phyloP scores from a whole-genome alignment of 2,797 vertebrate species.

The Dromococcyx pavoninus region DNA sequence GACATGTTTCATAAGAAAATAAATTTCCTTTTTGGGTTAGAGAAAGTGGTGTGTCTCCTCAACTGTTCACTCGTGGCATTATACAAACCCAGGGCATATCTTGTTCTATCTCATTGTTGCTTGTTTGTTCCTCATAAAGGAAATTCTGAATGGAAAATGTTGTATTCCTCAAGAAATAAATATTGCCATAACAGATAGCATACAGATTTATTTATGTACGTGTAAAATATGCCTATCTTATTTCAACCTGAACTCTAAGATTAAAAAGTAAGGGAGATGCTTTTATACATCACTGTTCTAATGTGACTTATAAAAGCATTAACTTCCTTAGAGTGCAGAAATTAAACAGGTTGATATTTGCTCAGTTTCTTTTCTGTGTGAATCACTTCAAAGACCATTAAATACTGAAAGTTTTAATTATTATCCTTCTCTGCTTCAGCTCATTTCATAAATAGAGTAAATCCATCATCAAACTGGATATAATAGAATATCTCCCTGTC shows the following conservation, averaged over 20 bases:
- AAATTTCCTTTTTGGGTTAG: background rate
- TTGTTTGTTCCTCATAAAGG: background rate
- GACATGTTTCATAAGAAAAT: background rate
- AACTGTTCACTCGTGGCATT: background rate
- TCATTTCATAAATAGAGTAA: background rate
- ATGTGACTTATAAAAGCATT: background rate
- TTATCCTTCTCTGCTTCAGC: background rate
- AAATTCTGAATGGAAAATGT: constrained; percentile 41
- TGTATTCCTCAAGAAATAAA: constrained; percentile 16
- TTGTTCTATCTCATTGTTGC: constrained; percentile 29
- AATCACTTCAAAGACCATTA: background rate
- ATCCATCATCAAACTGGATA: background rate
- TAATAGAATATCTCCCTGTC: background rate
- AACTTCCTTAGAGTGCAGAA: constrained; percentile 17
- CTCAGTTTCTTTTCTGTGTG: background rate
- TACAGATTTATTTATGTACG: background rate
- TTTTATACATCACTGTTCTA: background rate
- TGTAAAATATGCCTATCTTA: background rate
- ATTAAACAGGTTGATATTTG: constrained; percentile 17
- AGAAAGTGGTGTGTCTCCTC: background rate
- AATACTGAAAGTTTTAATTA: background rate
- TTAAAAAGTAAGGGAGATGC: background rate
- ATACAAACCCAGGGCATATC: background rate
- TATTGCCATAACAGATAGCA: background rate
- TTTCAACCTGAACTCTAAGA: background rate